A percentile compares a stretch with the other conserved stretches of the same genome.
Conservation (phyloP, 1,140 invertebrate genomes). For the Lepidurus apus region DNA sequence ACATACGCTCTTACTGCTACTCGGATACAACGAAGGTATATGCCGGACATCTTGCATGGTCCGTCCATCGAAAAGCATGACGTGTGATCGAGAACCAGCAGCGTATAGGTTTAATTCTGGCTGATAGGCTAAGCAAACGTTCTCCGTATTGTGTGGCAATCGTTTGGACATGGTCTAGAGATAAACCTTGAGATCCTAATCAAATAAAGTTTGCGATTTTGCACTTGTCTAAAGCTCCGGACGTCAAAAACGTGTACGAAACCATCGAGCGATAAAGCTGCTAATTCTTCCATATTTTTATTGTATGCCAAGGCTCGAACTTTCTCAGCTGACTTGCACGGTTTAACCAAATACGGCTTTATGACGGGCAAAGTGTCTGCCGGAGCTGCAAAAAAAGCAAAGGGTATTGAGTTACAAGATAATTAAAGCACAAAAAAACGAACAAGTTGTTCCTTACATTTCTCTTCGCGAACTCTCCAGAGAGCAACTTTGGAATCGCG, state of each 20-base stretch:
- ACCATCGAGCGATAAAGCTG: conserved; percentile 85
- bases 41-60: conserved; percentile 62
- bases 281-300: conserved; percentile 75
- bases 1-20: background rate
- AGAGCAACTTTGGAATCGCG: conserved; percentile 64
- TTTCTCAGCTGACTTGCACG: conserved; percentile 67
- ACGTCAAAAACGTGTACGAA: conserved; percentile 86
- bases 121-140: conserved; percentile 84
- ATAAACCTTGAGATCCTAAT: conserved; percentile 29
- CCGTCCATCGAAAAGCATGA: conserved; percentile 78
- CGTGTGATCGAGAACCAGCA: conserved; percentile 88
- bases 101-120: conserved; percentile 75
- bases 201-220: conserved; percentile 32
- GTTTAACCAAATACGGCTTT: conserved; percentile 64
- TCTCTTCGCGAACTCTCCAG: conserved; percentile 46
- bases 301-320: conserved; percentile 84
- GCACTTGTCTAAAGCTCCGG: conserved; percentile 68
- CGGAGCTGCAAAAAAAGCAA: background rate
- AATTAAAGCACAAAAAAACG: background rate
- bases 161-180: conserved; percentile 71
- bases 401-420: background rate
- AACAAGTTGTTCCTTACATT: conserved; percentile 15
- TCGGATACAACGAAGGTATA: conserved; percentile 26
- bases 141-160: conserved; percentile 81
- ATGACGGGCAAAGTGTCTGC: conserved; percentile 43